Evolutionary conservation across 2,888 invertebrate genomes (phyloP), one percentile per base, ranked within the genome.

Genomic region (Hanleya hanleyi): DNA sequence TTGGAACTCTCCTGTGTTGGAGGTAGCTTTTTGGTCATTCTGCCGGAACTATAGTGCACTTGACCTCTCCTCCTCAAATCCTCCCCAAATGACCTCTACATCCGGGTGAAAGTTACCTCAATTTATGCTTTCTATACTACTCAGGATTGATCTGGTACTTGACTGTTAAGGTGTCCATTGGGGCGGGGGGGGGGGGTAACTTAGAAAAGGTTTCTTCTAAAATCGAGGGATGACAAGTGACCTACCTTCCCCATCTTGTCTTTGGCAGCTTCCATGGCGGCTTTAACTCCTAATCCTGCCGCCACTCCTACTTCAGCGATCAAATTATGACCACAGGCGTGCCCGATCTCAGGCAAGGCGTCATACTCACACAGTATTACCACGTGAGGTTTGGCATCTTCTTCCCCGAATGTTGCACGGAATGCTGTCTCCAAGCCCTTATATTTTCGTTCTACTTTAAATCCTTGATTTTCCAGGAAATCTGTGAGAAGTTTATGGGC

Each of bases 241-340:
- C 67, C 71, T 71, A 81, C 82, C 80, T 78, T 77, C 49, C 84
- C 79, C 22, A 79, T 6, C 22, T 78, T 75, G 71, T 74, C 75
- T 36, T 64, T 76, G 26, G 76, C 74, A 12, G 73, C 70, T 35
- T 83, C 76, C 50, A 89, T 74, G 1, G 85, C 86, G 7, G 84
- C 81, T 70, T 85, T 84, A 22, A 89, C 70, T 4, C 84, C 89
- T 0, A 90, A 51, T 0, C 84, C 85, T 1, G 88, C 84, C 5
- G 86, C 88, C 57, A 57, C 57, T 15, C 57, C 57, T 15, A 57
- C 57, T 26, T 57, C 57, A 32, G 57, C 57, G 29, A 88, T 87
- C 49, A 90, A 77, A 69, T 90, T 90, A 75, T 90, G 90, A n/a
- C 90, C 90, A 76, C 90, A 89, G 0, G 89, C 90, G 76, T 90